phyloP scores from a whole-genome alignment of 2,113 vertebrate genomes.

The Onychostoma macrolepis region DNA sequence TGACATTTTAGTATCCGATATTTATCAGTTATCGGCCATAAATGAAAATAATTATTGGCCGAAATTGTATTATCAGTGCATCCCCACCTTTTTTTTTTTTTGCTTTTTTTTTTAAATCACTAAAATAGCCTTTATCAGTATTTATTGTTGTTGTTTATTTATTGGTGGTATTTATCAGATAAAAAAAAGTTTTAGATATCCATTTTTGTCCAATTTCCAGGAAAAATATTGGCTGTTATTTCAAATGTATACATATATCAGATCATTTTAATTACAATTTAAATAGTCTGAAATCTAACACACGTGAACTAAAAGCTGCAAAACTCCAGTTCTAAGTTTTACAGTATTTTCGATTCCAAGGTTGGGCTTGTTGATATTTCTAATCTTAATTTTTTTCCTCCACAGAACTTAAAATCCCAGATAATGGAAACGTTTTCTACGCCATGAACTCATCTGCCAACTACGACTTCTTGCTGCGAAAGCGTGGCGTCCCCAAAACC shows the following conservation, averaged over 20 bases:
- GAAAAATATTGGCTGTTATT: neutral
- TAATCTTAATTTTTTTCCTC: neutral
- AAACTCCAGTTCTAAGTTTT: neutral
- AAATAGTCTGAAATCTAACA: neutral
- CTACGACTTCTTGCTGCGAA: constrained; percentile 96
- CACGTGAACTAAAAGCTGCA: neutral
- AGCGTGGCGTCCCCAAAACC: constrained; percentile 82
- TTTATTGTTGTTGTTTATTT: too few relatives aligned
- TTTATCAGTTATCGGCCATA: neutral
- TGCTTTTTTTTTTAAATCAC: too few relatives aligned
- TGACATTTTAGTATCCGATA: neutral
- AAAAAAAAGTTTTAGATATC: neutral
- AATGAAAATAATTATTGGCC: neutral
- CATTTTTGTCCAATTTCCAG: neutral
- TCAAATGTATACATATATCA: neutral
- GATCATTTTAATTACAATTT: too few relatives aligned
- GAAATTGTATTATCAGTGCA: too few relatives aligned
- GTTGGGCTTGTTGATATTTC: neutral
- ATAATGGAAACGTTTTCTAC: constrained; percentile 98
- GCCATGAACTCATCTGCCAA: constrained; percentile 98
- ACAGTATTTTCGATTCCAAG: neutral
- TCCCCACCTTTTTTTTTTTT: too few relatives aligned
- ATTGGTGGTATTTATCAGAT: neutral
- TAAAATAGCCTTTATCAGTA: too few relatives aligned
- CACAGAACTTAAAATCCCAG: constrained; percentile 92